phyloP scores from a whole-genome alignment of 2,113 vertebrate genomes.

The Scomber japonicus region DNA sequence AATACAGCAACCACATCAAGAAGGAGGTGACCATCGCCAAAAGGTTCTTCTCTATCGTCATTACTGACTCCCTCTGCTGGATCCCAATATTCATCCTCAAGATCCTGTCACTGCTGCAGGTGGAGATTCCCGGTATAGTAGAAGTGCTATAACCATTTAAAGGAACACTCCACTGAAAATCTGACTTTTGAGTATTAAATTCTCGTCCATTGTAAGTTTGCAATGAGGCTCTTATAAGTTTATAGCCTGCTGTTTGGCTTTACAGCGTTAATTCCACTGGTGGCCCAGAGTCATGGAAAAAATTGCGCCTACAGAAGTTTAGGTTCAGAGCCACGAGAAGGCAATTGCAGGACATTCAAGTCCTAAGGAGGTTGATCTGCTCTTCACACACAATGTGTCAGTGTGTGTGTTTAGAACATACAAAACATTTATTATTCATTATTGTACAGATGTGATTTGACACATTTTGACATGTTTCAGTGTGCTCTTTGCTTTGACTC shows the following conservation, averaged over 20 bases:
- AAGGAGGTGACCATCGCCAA: conserved; percentile 96
- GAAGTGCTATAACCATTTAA: conserved; percentile 23
- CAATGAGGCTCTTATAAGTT: background rate
- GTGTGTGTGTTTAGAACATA: background rate
- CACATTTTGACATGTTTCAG: too few relatives aligned
- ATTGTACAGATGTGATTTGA: too few relatives aligned
- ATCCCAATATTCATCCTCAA: conserved; percentile 98
- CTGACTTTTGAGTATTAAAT: background rate
- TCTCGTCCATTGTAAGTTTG: rapidly evolving
- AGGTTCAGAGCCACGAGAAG: background rate
- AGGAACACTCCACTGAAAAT: background rate
- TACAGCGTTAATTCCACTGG: background rate
- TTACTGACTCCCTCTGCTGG: conserved; percentile 97
- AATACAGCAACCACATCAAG: conserved; percentile 94
- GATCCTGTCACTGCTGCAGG: conserved; percentile 93
- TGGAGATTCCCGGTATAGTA: conserved; percentile 95
- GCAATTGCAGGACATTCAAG: background rate
- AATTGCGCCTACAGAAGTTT: background rate
- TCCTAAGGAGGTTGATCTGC: too few relatives aligned
- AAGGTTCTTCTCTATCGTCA: conserved; percentile 97
- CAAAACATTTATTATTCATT: too few relatives aligned
- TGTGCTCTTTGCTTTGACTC: too few relatives aligned
- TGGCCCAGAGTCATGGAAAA: background rate
- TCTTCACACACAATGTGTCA: too few relatives aligned
- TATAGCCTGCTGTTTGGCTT: background rate